Percentiles rank a stretch among this genome's conserved stretches.
Conservation (phyloP, 2,888 invertebrate genomes). For the Rhagium mordax region DNA sequence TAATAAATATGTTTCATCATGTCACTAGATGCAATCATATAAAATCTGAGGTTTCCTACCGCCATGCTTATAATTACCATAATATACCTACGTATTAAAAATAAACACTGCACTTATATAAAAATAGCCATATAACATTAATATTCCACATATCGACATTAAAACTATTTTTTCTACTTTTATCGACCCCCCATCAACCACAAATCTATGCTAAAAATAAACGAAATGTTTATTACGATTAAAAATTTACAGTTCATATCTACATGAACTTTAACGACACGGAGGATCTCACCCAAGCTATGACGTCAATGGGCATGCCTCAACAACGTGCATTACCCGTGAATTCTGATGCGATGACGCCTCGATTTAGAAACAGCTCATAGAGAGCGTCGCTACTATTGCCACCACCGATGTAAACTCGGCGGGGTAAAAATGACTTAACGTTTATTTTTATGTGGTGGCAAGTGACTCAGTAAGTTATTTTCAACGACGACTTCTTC, state of each 20-base stretch:
- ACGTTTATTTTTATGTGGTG: too few species aligned
- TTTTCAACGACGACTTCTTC: too few species aligned
- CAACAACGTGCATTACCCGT: constrained; percentile 32
- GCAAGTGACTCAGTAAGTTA: too few species aligned
- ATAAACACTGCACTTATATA: too few species aligned
- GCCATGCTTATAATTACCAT: too few species aligned
- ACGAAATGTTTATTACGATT: constrained; percentile 19
- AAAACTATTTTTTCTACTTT: not conserved
- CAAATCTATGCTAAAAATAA: constrained; percentile 1
- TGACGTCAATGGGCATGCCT: constrained; percentile 38
- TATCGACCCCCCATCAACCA: not conserved
- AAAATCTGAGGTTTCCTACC: too few species aligned
- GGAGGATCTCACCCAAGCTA: constrained; percentile 9
- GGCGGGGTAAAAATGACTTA: not conserved
- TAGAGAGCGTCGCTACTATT: constrained; percentile 13
- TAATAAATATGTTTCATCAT: too few species aligned
- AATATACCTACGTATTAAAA: too few species aligned
- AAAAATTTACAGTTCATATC: constrained; percentile 21
- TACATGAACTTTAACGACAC: constrained; percentile 29
- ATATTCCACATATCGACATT: not conserved
- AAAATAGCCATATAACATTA: not conserved
- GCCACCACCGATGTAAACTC: not conserved
- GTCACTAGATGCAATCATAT: too few species aligned
- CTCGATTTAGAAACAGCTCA: not conserved
- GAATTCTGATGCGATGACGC: constrained; percentile 30